A percentile compares a stretch with the other conserved stretches of the same genome.
Conservation (phyloP, 2,888 invertebrate genomes). For the Pammene aurita region DNA sequence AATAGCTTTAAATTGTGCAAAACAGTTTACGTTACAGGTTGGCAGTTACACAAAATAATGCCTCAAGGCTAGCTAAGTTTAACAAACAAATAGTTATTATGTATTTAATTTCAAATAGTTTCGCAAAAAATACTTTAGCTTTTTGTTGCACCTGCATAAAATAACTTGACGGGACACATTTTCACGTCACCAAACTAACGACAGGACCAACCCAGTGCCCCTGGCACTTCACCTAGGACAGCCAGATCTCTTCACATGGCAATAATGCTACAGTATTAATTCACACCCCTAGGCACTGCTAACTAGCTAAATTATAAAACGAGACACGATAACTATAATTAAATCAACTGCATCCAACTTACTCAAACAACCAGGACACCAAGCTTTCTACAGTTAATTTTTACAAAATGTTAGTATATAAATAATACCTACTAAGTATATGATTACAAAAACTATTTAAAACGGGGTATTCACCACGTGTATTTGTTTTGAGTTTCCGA, state of each 20-base stretch:
- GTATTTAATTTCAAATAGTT: slow-evolving; percentile 1
- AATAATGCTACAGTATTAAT: slow-evolving; percentile 17
- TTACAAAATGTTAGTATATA: background rate
- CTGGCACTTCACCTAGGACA: slow-evolving; percentile 1
- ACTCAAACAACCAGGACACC: background rate
- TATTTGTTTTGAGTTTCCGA: no score
- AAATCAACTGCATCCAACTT: background rate
- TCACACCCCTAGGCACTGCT: background rate
- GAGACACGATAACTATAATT: slow-evolving; percentile 9
- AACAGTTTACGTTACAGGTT: background rate
- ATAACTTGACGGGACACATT: background rate
- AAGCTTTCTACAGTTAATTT: background rate
- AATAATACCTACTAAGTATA: background rate
- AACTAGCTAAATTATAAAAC: slow-evolving; percentile 1
- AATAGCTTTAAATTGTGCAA: background rate
- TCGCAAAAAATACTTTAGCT: background rate
- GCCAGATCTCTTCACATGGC: background rate
- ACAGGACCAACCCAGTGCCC: slow-evolving; percentile 1
- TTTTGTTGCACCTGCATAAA: slow-evolving; percentile 3
- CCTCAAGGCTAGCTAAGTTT: slow-evolving; percentile 1
- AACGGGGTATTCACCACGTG: no score
- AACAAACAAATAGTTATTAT: background rate
- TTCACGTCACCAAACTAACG: slow-evolving; percentile 19
- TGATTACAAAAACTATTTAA: no score
- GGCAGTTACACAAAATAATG: background rate